phyloP scores from a whole-genome alignment of 1,140 invertebrate species.

The Habropoda laboriosa region DNA sequence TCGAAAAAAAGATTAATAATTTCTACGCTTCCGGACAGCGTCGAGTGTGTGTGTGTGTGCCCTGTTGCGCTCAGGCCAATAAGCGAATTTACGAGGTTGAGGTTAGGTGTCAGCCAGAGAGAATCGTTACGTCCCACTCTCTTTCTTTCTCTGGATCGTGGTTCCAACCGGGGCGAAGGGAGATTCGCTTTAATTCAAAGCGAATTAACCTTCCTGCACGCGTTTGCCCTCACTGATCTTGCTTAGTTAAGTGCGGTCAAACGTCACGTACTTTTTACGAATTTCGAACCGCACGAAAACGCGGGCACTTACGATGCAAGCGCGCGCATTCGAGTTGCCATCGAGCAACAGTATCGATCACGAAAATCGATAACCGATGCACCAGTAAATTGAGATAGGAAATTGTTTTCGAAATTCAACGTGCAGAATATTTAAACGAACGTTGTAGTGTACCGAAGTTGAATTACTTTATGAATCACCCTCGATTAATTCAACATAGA shows the following conservation, averaged over 20 bases:
- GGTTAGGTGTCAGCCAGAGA: slow-evolving; percentile 26
- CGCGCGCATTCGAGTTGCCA: neutral
- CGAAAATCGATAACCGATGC: neutral
- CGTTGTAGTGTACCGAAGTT: too few relatives aligned
- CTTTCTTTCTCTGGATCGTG: neutral
- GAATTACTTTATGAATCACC: neutral
- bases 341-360: slow-evolving; percentile 3
- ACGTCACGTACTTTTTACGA: slow-evolving; percentile 11
- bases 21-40: neutral
- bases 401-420: neutral
- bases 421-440: neutral
- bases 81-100: slow-evolving; percentile 27
- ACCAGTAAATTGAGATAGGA: neutral
- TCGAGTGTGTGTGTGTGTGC: neutral
- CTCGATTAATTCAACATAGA: neutral
- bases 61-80: neutral
- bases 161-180: neutral
- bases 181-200: slow-evolving; percentile 41
- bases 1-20: neutral
- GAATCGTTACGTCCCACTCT: neutral
- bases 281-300: neutral
- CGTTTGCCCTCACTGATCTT: slow-evolving; percentile 46
- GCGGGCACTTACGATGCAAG: neutral
- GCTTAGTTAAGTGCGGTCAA: slow-evolving; percentile 21
- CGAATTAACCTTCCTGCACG: slow-evolving; percentile 50